A percentile compares a stretch with the other conserved stretches of the same genome.
These are phyloP conservation scores for Macrochelys suwanniensis DNA, from an alignment of 2,797 vertebrate genomes.

Conservation along the genomic window DNA sequence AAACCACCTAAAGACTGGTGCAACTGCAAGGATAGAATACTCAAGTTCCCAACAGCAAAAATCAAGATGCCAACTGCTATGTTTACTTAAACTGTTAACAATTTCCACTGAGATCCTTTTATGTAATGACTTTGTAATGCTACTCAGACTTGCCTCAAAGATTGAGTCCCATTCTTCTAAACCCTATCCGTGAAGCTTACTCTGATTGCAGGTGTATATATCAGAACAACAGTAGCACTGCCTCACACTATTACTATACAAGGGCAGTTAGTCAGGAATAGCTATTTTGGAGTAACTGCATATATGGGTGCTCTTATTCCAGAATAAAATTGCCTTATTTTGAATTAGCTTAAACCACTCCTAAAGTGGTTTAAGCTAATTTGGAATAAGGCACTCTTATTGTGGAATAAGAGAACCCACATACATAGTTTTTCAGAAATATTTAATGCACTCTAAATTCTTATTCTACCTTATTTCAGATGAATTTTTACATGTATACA, in stretches of 20 bases:
- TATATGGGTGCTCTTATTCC: neutral
- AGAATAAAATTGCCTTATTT: neutral
- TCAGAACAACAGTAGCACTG: no score
- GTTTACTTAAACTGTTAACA: neutral
- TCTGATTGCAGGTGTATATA: neutral
- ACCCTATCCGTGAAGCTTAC: neutral
- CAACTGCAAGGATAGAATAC: neutral
- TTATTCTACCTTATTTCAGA: no score
- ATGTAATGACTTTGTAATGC: neutral
- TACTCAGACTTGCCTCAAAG: neutral
- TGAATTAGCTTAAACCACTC: neutral
- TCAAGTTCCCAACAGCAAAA: neutral
- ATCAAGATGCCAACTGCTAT: neutral
- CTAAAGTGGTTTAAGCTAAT: neutral
- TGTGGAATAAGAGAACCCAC: neutral
- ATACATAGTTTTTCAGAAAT: neutral
- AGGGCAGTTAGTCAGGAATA: no score
- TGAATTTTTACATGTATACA: no score
- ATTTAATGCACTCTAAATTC: no score
- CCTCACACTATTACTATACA: no score
- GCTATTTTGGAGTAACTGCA: neutral
- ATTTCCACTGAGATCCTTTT: neutral
- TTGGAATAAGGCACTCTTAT: neutral
- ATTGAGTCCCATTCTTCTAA: neutral
- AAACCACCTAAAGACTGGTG: neutral